These are phyloP conservation scores for Stigmatopora nigra DNA, from an alignment of 2,113 vertebrate species.

Conservation along the genomic window DNA sequence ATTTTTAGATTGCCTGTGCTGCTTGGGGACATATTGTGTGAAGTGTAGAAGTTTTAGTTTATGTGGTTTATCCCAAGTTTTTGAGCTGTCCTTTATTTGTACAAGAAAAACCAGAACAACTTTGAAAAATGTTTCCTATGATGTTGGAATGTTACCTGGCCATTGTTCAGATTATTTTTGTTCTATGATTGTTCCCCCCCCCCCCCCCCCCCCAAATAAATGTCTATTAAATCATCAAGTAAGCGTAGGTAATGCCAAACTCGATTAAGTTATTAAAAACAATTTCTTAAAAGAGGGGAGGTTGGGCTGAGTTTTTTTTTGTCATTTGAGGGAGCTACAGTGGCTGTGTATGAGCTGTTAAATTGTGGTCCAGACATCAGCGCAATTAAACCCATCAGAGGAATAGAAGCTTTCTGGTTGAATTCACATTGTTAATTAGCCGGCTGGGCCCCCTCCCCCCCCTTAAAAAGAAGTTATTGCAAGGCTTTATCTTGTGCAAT, in stretches of 20 bases:
- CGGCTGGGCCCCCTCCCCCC: slow-evolving; percentile 50
- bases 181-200: slow-evolving; percentile 71
- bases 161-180: slow-evolving; percentile 69
- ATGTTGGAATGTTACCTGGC: slow-evolving; percentile 35
- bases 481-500: slow-evolving; percentile 58
- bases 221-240: slow-evolving; percentile 72
- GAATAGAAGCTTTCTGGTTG: slow-evolving; percentile 67
- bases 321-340: slow-evolving; percentile 56
- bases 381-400: slow-evolving; percentile 59
- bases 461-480: slow-evolving; percentile 59
- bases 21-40: neutral
- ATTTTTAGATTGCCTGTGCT: neutral
- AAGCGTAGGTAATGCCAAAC: slow-evolving; percentile 71
- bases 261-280: slow-evolving; percentile 49
- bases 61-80: neutral
- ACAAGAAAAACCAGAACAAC: neutral
- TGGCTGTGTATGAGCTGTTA: slow-evolving; percentile 65
- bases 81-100: neutral
- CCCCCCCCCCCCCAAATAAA: slow-evolving; percentile 41
- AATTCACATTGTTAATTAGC: slow-evolving; percentile 74
- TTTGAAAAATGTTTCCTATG: neutral
- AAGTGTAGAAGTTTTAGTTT: neutral
- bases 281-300: slow-evolving; percentile 54
- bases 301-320: slow-evolving; percentile 31
- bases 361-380: slow-evolving; percentile 57